Base-by-base conservation (phyloP, 2,888 invertebrate genomes). In the Rhyacophila evoluta region DNA sequence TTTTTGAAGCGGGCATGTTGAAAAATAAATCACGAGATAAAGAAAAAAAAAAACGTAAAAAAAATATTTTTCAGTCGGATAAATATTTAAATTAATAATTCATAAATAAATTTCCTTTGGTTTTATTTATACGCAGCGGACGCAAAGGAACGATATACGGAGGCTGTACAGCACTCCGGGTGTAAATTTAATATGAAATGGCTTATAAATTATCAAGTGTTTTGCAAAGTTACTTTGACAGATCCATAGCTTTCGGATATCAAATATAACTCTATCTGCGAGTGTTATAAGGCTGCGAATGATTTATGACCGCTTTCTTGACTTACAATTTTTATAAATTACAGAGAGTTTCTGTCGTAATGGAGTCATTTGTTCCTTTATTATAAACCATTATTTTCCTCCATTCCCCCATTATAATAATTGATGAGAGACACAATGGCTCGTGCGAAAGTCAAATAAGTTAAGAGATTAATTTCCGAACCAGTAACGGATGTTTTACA, bases 331-430 rank as follows among this genome's bases (percentile, higher is more conserved):
- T 55, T 55, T 55, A 55, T 55, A 55, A 55, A 25, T 55, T 55
- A 55, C 25, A 12, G 25, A 6, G 55, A 55, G 55, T 55, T 55
- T 19, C 55, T 55, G 19, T 55, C 55, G 1, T 55, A 55, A 55
- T 55, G 55, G 55, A 55, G 55, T 55, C 55, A 55, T 55, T 55
- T 55, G 55, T 55, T 55, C 55, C 55, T 12, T 55, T 55, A 55
- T 55, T 55, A 55, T 55, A 55, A 55, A 25, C 55, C 55, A 55
- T 55, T 55, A 55, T 55, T 55, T 55, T 55, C 55, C 19, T 6
- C 55, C 55, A 55, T 55, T 55, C 55, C 19, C 19, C 55, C 55
- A 55, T 55, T 19, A 55, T 55, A 25, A 55, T 55, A 55, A 55
- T 55, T 55, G 55, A 25, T 55, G 55, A 10, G 55, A 55, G 55